Evolutionary conservation across 2,888 invertebrate species (phyloP), one percentile per base, ranked within the genome.

Genomic region (Melikaiella ostensackeni): DNA sequence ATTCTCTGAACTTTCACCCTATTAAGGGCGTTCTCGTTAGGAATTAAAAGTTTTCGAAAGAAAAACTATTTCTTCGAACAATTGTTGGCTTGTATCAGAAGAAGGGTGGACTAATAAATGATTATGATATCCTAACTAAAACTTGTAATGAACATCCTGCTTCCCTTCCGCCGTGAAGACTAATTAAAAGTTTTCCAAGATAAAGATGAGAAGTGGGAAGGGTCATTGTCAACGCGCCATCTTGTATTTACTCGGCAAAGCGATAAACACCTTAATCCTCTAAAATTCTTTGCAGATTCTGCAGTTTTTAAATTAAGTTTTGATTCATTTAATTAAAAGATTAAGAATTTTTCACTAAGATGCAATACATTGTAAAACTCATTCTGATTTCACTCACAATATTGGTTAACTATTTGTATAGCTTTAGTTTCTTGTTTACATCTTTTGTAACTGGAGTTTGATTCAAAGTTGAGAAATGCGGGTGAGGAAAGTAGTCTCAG

Each of bases 101-200:
- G 46, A n/a, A 42, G 46, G 46, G 66, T 66, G 11, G 27, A 66
- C 27, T 66, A 66, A 66, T 66, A 66, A 66, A 80, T 83, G 80
- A 80, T 81, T 81, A 78, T 77, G 81, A 81, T 82, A 82, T 81
- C 77, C 79, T 76, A 78, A 80, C 80, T 80, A 77, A 59, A 81
- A 83, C 78, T 83, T 83, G 80, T 79, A 81, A 83, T 81, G 79
- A 79, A 79, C 66, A 76, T 74, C 70, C 76, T 74, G 76, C 80
- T 80, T 80, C 66, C 81, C 57, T 79, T 76, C 46, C 57, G 79
- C 77, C 77, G 78, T 78, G 81, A 80, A 79, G 77, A 78, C 80
- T 80, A 82, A 83, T 82, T 83, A 83, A 82, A 83, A 82, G 76
- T 83, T 83, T 81, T 75, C 74, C 76, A 57, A 50, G 59, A 73